Conservation (phyloP, 2,797 vertebrate species). For the Paedocypris micromegethes region DNA sequence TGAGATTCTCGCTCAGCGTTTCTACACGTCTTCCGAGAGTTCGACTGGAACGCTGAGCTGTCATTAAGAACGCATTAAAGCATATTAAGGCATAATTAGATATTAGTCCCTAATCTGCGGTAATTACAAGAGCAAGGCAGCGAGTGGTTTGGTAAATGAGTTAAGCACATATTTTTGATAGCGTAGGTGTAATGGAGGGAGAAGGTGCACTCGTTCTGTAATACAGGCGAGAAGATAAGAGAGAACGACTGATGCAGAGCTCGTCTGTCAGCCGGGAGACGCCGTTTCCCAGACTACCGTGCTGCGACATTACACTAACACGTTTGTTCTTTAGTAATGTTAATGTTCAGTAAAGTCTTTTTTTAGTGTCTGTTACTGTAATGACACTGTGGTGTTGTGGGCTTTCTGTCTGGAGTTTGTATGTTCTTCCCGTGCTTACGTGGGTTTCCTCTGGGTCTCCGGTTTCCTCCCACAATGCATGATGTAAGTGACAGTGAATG, state of each 20-base stretch:
- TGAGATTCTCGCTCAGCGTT: slow-evolving; percentile 51
- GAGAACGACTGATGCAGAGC: slow-evolving; percentile 3
- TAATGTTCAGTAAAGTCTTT: too few species aligned
- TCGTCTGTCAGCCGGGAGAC: neutral
- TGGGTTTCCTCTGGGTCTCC: too few species aligned
- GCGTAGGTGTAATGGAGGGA: slow-evolving; percentile 50
- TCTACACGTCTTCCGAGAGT: slow-evolving; percentile 46
- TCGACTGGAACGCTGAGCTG: slow-evolving; percentile 61
- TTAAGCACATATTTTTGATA: slow-evolving; percentile 59
- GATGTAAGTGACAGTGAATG: too few species aligned
- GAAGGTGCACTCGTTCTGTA: slow-evolving; percentile 49
- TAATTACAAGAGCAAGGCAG: slow-evolving; percentile 63
- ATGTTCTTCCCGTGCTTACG: too few species aligned
- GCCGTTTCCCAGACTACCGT: too few species aligned
- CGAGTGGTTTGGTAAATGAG: slow-evolving; percentile 51
- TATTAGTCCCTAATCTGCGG: slow-evolving; percentile 68
- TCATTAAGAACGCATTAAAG: slow-evolving; percentile 76
- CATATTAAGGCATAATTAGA: slow-evolving; percentile 73
- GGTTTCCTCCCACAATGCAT: too few species aligned
- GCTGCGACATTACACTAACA: too few species aligned
- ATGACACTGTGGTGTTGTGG: too few species aligned
- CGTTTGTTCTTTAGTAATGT: too few species aligned
- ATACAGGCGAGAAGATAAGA: slow-evolving; percentile 34
- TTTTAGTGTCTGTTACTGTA: too few species aligned
- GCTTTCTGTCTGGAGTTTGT: too few species aligned